phyloP scores from a whole-genome alignment of 2,113 vertebrate genomes.

The Clarias batrachus region DNA sequence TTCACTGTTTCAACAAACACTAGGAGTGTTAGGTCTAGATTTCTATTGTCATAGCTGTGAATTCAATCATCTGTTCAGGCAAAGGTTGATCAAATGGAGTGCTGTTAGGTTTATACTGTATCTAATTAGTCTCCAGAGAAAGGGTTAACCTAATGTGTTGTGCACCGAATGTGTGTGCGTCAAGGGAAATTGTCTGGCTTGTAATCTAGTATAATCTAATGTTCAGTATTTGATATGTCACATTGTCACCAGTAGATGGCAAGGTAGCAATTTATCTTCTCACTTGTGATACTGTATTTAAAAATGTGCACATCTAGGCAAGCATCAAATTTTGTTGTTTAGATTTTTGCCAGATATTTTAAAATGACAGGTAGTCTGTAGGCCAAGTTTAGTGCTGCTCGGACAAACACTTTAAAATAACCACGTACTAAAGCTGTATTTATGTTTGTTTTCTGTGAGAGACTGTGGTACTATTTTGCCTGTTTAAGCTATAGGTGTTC shows the following conservation, averaged over 20 bases:
- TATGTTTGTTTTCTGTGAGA: background rate
- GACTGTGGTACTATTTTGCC: background rate
- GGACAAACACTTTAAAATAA: constrained; percentile 8
- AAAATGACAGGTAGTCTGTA: background rate
- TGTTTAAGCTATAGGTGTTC: background rate
- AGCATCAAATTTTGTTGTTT: background rate
- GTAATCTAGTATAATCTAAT: background rate
- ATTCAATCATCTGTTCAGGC: background rate
- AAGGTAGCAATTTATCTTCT: constrained; percentile 24
- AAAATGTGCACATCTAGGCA: background rate
- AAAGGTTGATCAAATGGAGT: background rate
- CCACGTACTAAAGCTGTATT: background rate
- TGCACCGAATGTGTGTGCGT: background rate
- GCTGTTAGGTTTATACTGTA: background rate
- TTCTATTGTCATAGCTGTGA: background rate
- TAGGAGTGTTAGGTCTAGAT: background rate
- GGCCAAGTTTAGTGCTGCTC: background rate
- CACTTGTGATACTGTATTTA: background rate
- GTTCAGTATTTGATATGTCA: constrained; percentile 11
- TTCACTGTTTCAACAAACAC: constrained; percentile 13
- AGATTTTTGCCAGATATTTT: background rate
- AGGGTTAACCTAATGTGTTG: background rate
- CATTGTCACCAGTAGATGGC: constrained; percentile 38
- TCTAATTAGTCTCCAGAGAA: background rate
- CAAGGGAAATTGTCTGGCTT: background rate